phyloP scores from a whole-genome alignment of 2,113 vertebrate genomes.

The Spea multiplicata region DNA sequence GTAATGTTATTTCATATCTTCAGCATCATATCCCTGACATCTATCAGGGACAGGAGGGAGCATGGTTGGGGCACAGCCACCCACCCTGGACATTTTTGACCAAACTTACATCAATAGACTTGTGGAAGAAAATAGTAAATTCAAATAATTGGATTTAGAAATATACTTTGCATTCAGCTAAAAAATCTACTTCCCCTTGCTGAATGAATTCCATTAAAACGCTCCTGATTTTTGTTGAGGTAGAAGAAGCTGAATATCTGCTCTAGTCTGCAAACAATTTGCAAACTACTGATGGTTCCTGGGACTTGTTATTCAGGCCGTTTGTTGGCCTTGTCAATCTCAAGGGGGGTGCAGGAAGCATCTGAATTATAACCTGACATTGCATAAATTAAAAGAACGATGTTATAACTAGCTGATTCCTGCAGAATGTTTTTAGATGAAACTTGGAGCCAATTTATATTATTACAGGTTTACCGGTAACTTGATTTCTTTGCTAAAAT shows the following conservation, averaged over 20 bases:
- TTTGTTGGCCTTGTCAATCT: slow-evolving; percentile 28
- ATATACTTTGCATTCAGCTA: slow-evolving; percentile 5
- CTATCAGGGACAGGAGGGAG: no score
- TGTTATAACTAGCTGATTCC: neutral
- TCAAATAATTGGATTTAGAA: neutral
- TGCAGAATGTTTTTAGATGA: neutral
- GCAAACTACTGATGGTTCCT: slow-evolving; percentile 5
- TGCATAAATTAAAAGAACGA: slow-evolving; percentile 23
- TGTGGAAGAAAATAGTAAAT: neutral
- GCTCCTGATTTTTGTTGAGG: slow-evolving; percentile 7
- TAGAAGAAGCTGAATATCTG: slow-evolving; percentile 19
- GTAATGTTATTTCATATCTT: no score
- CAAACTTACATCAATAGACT: no score
- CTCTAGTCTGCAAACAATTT: slow-evolving; percentile 8
- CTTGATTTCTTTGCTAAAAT: no score
- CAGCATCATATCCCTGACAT: no score
- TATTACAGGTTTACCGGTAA: no score
- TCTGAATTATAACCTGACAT: slow-evolving; percentile 34
- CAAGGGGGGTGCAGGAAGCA: slow-evolving; percentile 15
- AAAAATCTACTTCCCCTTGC: slow-evolving; percentile 10
- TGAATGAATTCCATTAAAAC: slow-evolving; percentile 17
- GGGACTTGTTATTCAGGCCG: slow-evolving; percentile 19
- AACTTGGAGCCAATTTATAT: no score
- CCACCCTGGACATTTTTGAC: no score
- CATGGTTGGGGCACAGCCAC: no score